Evolutionary conservation across 2,888 invertebrate genomes (phyloP).

Genomic region (Amphipyra tragopoginis): DNA sequence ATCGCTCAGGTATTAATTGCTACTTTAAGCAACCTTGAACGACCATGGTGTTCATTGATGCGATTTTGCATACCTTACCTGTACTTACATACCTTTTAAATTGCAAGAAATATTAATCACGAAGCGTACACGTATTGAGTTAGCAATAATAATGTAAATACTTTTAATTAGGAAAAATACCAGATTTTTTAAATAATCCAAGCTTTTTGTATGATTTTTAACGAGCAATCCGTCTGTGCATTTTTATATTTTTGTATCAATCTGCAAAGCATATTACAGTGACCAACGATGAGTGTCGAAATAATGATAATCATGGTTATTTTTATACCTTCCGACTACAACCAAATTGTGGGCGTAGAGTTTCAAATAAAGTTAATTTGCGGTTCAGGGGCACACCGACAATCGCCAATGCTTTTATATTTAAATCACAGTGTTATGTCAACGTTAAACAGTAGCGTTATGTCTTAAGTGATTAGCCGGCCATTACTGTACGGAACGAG

Average conservation of each 20-base stretch:
- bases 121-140: neutral
- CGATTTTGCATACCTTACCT: constrained; percentile 32
- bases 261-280: constrained; percentile 28
- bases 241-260: too few species aligned
- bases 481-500: constrained; percentile 34
- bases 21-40: constrained; percentile 46
- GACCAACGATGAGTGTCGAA: constrained; percentile 46
- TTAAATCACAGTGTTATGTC: constrained; percentile 39
- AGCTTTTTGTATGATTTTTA: neutral
- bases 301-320: constrained; percentile 56
- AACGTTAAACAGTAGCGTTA: constrained; percentile 45
- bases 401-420: constrained; percentile 29
- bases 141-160: too few species aligned
- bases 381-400: constrained; percentile 44
- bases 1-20: constrained; percentile 49
- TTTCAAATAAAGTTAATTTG: constrained; percentile 51
- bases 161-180: too few species aligned
- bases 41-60: constrained; percentile 42
- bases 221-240: neutral
- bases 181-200: too few species aligned
- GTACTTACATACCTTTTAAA: constrained; percentile 27
- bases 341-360: constrained; percentile 31
- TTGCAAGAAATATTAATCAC: constrained; percentile 13
- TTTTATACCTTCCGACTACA: constrained; percentile 37
- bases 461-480: constrained; percentile 50